Evolutionary conservation across 2,888 invertebrate species (phyloP), one percentile per base, ranked within the genome.

Genomic region (Apodemia zela): DNA sequence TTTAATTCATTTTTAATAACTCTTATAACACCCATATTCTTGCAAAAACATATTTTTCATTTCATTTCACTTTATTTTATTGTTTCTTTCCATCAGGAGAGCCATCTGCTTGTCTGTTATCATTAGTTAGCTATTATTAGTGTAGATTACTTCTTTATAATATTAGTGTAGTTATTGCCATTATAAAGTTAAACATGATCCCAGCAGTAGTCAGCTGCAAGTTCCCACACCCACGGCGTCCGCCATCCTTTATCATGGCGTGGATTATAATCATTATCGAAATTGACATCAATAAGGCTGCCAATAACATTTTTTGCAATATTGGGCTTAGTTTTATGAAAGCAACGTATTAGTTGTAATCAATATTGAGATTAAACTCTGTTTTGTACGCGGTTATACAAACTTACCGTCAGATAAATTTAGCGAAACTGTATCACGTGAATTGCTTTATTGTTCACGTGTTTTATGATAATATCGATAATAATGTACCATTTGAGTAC

Each of bases 221-320:
- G 42, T 15, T 42, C 42, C 15, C 42, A 42, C 42, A 42, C 42
- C 15, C 6, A 15, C 42, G 42, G 15, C 42, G 0, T 42, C 6
- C 42, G 42, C 15, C 5, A 42, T 42, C 6, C 42, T n/a, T 42
- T 42, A 42, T 42, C 51, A 10, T 5, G 7, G 1, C 21, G 13
- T 21, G 51, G 51, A 51, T 51, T 51, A 51, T 42, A 42, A 21
- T 51, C 49, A 21, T 21, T 13, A 17, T 51, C 21, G 51, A 51
- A 21, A 51, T 17, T 51, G 18, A 51, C 17, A 51, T 51, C 21
- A 18, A 21, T 10, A 17, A 51, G 5, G 51, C 17, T 17, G 11
- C 5, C 11, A 17, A 11, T 51, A 51, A 17, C 51, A 21, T 51
- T 51, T 42, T 51, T 51, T 51, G 18, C 51, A 51, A 51, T 51